phyloP scores from a whole-genome alignment of 2,888 invertebrate species.

The Sminthurinus aureus region DNA sequence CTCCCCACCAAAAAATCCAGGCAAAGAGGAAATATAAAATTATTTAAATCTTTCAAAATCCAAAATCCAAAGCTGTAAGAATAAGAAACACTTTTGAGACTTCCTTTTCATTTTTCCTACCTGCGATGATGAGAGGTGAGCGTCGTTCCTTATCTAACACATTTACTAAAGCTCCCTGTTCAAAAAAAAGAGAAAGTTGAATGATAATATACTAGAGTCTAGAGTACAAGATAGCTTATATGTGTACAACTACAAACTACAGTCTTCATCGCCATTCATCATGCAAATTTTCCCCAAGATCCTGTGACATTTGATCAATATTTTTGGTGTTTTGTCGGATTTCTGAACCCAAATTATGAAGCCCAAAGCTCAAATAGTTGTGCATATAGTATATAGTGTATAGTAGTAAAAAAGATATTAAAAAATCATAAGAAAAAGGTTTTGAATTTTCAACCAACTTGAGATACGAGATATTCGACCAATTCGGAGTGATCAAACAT shows the following conservation, averaged over 20 bases:
- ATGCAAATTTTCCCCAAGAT: neutral
- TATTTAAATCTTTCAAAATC: too few relatives aligned
- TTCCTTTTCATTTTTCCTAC: neutral
- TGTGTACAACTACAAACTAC: neutral
- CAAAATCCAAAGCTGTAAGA: too few relatives aligned
- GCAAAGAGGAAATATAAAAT: too few relatives aligned
- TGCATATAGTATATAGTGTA: neutral
- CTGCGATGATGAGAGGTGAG: slow-evolving; percentile 75
- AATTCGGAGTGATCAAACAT: slow-evolving; percentile 90
- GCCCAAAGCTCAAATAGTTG: neutral
- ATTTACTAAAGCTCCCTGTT: slow-evolving; percentile 82
- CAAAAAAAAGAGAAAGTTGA: neutral
- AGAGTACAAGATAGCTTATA: neutral
- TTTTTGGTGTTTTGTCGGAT: too few relatives aligned
- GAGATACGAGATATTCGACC: slow-evolving; percentile 69
- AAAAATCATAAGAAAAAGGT: slow-evolving; percentile 2
- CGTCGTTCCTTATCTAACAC: slow-evolving; percentile 75
- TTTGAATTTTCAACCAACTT: slow-evolving; percentile 62
- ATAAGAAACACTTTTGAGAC: too few relatives aligned
- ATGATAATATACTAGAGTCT: neutral
- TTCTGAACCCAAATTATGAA: neutral
- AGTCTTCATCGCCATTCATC: neutral
- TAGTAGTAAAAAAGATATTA: neutral
- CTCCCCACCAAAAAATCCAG: slow-evolving; percentile 62
- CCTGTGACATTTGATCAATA: neutral